A percentile compares a stretch with the other conserved stretches of the same genome.
These are phyloP conservation scores for Corydoras sp. DNA, from an alignment of 2,113 vertebrate species.

Conservation along the genomic window DNA sequence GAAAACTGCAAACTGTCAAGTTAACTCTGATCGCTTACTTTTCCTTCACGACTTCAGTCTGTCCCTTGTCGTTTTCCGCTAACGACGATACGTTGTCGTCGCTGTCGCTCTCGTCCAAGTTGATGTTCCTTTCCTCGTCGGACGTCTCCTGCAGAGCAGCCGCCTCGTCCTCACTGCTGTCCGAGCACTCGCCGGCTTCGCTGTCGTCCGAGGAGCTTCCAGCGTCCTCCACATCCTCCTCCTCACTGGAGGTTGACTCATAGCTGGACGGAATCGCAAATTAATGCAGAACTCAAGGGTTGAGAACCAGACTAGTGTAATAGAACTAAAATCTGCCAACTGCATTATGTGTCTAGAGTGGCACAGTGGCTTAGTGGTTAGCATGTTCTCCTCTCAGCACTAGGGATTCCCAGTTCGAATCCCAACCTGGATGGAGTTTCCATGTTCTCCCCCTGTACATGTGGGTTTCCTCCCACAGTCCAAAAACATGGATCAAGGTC, in stretches of 20 bases:
- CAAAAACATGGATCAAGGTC: no score
- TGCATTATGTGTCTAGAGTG: no score
- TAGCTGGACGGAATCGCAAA: constrained; percentile 66
- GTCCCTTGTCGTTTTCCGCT: constrained; percentile 11
- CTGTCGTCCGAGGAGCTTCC: constrained; percentile 68
- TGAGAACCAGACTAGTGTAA: no score
- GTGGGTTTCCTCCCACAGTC: no score
- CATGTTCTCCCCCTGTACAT: no score
- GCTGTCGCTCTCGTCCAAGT: constrained; percentile 52
- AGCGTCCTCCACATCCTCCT: constrained; percentile 51
- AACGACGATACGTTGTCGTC: constrained; percentile 47
- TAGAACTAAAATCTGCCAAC: no score
- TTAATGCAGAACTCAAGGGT: not conserved
- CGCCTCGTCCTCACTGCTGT: constrained; percentile 73
- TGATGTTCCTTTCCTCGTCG: constrained; percentile 69
- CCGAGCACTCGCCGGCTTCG: constrained; percentile 58
- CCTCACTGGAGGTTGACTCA: constrained; percentile 84
- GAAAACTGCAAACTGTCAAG: no score
- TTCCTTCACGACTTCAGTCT: constrained; percentile 67
- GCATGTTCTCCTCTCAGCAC: no score
- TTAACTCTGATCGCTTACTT: constrained; percentile 62
- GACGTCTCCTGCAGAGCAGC: constrained; percentile 67
- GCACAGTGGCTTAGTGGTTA: no score
- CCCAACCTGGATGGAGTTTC: no score
- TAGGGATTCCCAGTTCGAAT: no score